These are phyloP conservation scores for Watsonalla cultraria DNA, from an alignment of 2,888 invertebrate species.

Conservation along the genomic window DNA sequence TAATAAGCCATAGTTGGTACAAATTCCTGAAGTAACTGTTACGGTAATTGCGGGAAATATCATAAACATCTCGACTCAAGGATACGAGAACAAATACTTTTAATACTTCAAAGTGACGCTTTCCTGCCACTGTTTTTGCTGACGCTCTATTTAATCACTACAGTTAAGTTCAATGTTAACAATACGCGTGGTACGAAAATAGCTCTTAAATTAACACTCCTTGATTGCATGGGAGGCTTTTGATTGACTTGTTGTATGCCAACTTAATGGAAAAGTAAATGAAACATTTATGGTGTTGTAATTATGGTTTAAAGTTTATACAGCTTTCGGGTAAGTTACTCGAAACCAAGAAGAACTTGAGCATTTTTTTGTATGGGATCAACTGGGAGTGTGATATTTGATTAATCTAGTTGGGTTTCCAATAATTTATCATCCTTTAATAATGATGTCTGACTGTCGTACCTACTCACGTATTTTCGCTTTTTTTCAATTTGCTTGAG, in stretches of 20 bases:
- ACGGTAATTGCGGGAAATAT: slow-evolving; percentile 69
- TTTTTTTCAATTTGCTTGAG: too few species aligned
- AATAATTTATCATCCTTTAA: too few species aligned
- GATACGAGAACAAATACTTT: slow-evolving; percentile 36
- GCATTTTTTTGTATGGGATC: too few species aligned
- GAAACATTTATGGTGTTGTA: too few species aligned
- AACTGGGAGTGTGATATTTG: too few species aligned
- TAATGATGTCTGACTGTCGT: too few species aligned
- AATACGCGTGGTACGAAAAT: not conserved
- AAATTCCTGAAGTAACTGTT: slow-evolving; percentile 52
- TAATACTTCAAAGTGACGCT: slow-evolving; percentile 43
- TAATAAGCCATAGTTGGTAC: slow-evolving; percentile 41
- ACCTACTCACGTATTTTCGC: too few species aligned
- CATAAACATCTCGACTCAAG: slow-evolving; percentile 55
- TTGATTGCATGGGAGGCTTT: not conserved
- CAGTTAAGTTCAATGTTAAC: slow-evolving; percentile 21
- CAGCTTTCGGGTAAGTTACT: too few species aligned
- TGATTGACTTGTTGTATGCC: slow-evolving; percentile 6
- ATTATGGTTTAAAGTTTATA: too few species aligned
- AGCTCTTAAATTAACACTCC: not conserved
- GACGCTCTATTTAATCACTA: slow-evolving; percentile 21
- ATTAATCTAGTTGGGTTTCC: too few species aligned
- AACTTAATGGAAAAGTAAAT: not conserved
- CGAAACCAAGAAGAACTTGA: too few species aligned
- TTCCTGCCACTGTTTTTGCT: slow-evolving; percentile 52